These are phyloP conservation scores for Ibidorhyncha struthersii DNA, from an alignment of 2,113 vertebrate species.

Conservation along the genomic window DNA sequence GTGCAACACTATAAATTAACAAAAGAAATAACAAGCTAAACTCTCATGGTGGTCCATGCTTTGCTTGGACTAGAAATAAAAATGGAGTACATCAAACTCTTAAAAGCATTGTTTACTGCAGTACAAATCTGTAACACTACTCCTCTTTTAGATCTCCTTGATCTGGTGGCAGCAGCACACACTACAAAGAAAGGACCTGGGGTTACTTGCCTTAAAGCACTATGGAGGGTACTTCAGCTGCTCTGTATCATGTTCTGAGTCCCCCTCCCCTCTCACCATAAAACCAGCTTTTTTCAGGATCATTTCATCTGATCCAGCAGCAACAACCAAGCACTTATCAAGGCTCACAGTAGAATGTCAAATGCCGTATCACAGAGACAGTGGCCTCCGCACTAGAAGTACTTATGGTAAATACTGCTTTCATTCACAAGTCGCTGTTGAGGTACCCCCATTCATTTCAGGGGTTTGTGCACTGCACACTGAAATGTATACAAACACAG, in stretches of 20 bases:
- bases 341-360: constrained; percentile 1
- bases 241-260: not conserved
- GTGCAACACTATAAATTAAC: not conserved
- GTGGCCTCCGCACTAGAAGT: not conserved
- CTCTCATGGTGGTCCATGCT: fast-evolving
- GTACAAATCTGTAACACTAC: not conserved
- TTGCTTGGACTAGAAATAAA: not conserved
- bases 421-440: not conserved
- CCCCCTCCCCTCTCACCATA: not conserved
- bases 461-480: not conserved
- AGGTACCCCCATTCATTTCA: not conserved
- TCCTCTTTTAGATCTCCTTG: not conserved
- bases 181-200: not conserved
- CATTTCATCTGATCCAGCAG: not conserved
- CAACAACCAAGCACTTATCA: not conserved
- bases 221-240: not conserved
- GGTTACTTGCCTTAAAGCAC: not conserved
- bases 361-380: not conserved
- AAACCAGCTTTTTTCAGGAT: not conserved
- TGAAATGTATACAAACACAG: constrained; percentile 20
- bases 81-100: not conserved
- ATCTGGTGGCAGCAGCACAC: not conserved
- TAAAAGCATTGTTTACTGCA: not conserved
- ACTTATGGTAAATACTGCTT: not conserved
- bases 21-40: not conserved